A percentile compares a stretch with the other conserved stretches of the same genome.
Evolutionary conservation across 2,113 vertebrate genomes (phyloP).

Genomic region (Hipposideros armiger): DNA sequence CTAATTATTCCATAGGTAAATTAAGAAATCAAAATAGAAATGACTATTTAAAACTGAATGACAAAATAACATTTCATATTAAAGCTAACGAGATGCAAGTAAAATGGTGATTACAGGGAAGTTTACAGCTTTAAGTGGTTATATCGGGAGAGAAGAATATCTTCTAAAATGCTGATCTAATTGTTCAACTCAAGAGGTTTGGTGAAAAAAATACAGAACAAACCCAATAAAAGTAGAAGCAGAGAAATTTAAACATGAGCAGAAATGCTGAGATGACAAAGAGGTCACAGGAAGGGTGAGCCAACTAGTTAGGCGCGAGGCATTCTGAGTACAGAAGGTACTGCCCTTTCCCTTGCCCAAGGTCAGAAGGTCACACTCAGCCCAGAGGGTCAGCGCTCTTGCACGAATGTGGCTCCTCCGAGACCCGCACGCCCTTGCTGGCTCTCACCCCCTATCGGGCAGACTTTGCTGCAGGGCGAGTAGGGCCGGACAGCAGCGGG

Average conservation of each 20-base stretch:
- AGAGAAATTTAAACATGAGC: neutral
- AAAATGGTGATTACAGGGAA: neutral
- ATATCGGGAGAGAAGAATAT: neutral
- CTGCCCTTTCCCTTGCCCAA: neutral
- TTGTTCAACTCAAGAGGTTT: neutral
- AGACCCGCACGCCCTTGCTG: neutral
- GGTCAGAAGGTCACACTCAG: neutral
- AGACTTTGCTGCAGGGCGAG: fast-evolving
- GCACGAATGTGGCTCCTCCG: fast-evolving
- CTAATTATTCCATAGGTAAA: neutral
- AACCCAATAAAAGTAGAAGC: neutral
- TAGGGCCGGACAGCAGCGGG: too few relatives aligned
- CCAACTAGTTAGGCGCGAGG: fast-evolving
- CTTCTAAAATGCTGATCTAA: neutral
- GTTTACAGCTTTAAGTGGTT: neutral
- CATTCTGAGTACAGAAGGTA: fast-evolving
- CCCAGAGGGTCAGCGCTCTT: neutral
- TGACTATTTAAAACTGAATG: neutral
- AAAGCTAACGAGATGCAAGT: neutral
- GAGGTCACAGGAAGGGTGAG: fast-evolving
- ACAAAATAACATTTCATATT: neutral
- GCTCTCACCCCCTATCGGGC: fast-evolving
- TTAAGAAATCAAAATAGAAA: neutral
- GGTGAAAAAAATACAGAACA: neutral
- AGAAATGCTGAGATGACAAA: neutral